Base-by-base conservation (phyloP, 2,888 invertebrate genomes). In the Holacanthella duospinosa region DNA sequence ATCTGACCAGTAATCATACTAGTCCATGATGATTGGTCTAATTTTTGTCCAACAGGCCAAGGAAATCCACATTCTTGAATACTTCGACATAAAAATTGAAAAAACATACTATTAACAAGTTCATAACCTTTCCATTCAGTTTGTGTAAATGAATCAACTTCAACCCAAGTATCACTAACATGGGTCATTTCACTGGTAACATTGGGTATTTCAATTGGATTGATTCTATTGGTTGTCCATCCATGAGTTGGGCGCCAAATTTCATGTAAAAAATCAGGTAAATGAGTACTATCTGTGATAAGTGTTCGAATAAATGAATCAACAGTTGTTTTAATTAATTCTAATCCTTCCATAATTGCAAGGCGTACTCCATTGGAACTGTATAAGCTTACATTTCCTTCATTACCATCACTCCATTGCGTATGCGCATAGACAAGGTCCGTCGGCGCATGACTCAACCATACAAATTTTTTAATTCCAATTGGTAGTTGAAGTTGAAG, bases 401-500 rank as follows among this genome's bases (percentile, higher is more conserved):
- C 55, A 21, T 24, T 36, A 19, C 19, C 6, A 55, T 27, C 6
- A 59, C 55, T 25, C 65, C 65, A 65, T 60, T 62, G 1, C 59
- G 55, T n/a, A 57, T 61, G 1, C 62, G 64, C 64, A 62, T 60
- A 9, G 56, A 43, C 57, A 55, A 56, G 12, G 56, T 62, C 28
- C 60, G 65, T 19, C 62, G 64, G 1, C 55, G 58, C 25, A 62
- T 56, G 25, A 60, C 55, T 2, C 56, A 65, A 29, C 65, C 67
- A 28, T 61, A 55, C 3, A 59, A 67, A 67, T 44, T 67, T 64
- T 12, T 63, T 60, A 53, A 67, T 65, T 48, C 54, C 55, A 29
- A 67, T 60, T 16, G 67, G 67, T 1, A 67, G 65, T 21, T 67
- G 65, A 1, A 67, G 63, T 16, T 62, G n/a, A n/a, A n/a, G n/a